A percentile compares a stretch with the other conserved stretches of the same genome.
These are phyloP conservation scores for Drosophila dunni DNA, from an alignment of 1,140 invertebrate genomes.

Conservation along the genomic window DNA sequence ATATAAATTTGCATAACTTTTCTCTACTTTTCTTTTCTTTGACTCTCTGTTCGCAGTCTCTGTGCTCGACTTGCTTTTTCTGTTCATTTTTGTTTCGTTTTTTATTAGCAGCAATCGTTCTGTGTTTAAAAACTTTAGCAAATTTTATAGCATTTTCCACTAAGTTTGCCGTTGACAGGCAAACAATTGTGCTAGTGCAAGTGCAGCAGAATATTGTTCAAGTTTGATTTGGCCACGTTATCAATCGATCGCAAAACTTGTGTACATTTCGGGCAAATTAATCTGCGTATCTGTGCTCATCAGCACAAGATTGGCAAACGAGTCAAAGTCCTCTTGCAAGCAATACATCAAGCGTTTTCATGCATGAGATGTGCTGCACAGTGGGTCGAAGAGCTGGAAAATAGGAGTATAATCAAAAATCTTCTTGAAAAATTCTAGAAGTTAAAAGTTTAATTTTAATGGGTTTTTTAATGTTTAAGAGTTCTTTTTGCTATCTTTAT, in stretches of 20 bases:
- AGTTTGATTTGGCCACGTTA: constrained; percentile 57
- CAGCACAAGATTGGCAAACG: neutral
- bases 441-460: too few species aligned
- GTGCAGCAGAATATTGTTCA: constrained; percentile 61
- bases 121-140: constrained; percentile 64
- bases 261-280: constrained; percentile 68
- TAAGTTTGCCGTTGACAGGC: constrained; percentile 39
- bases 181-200: constrained; percentile 56
- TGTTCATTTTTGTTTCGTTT: neutral
- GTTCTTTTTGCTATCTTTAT: too few species aligned
- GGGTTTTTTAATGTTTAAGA: too few species aligned
- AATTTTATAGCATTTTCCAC: constrained; percentile 63
- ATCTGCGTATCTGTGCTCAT: constrained; percentile 21
- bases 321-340: neutral
- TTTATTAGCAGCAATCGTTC: constrained; percentile 4
- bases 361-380: constrained; percentile 11
- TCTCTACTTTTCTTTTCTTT: constrained; percentile 1
- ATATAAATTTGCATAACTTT: constrained; percentile 79
- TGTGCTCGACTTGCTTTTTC: constrained; percentile 3
- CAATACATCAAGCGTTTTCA: constrained; percentile 61
- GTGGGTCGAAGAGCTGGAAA: neutral
- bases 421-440: too few species aligned
- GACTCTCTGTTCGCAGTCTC: neutral
- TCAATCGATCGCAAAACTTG: constrained; percentile 60
- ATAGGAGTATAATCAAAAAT: too few species aligned